A percentile compares a stretch with the other conserved stretches of the same genome.
Conservation (phyloP, 2,888 invertebrate species). For the Caenorhabditis virilis region DNA sequence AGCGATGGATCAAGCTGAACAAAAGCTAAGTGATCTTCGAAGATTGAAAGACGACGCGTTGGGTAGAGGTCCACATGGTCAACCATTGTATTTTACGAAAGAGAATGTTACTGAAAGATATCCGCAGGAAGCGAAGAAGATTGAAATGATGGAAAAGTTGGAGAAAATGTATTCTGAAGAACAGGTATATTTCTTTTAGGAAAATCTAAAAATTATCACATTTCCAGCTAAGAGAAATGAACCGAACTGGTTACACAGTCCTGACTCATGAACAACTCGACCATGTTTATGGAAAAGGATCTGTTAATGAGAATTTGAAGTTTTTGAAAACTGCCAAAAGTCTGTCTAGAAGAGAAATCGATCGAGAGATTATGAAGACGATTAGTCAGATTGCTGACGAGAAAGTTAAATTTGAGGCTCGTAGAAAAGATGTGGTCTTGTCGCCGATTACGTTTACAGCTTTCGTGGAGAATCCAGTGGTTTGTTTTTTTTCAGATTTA, state of each 20-base stretch:
- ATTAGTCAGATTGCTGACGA: conserved; percentile 36
- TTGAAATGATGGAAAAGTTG: conserved; percentile 53
- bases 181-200: too few species aligned
- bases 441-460: conserved; percentile 31
- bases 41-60: conserved; percentile 22
- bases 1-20: conserved; percentile 24
- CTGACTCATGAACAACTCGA: conserved; percentile 51
- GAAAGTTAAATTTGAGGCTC: conserved; percentile 32
- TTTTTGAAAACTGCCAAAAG: conserved; percentile 27
- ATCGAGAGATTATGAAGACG: conserved; percentile 22
- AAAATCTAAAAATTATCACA: too few species aligned
- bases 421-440: conserved; percentile 37
- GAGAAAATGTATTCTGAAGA: conserved; percentile 45
- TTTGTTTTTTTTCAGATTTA: conserved; percentile 19
- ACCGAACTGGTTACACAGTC: conserved; percentile 56
- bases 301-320: conserved; percentile 47
- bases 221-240: conserved; percentile 56
- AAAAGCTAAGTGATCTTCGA: conserved; percentile 26
- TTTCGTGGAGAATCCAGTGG: conserved; percentile 27
- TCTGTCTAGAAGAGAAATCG: conserved; percentile 20
- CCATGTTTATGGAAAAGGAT: conserved; percentile 54
- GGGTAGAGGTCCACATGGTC: conserved; percentile 36
- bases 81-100: conserved; percentile 58
- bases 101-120: conserved; percentile 52
- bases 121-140: conserved; percentile 49